phyloP scores from a whole-genome alignment of 2,888 invertebrate genomes.

The Drosophila anceps region DNA sequence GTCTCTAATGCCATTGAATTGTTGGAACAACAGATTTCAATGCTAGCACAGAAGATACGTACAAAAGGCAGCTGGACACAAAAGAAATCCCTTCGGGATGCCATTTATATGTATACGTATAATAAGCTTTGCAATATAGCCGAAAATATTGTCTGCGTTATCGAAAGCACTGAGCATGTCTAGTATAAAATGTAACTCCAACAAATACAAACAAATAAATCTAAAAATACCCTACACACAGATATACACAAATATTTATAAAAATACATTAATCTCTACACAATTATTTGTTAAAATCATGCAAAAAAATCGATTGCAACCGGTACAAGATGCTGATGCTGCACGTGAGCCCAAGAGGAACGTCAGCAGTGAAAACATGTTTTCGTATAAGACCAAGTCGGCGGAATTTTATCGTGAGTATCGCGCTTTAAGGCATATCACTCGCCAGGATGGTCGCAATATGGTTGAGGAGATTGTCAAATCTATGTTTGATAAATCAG shows the following conservation, averaged over 20 bases:
- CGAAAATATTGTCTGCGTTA: slow-evolving; percentile 78
- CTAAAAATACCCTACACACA: not conserved
- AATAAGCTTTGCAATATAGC: slow-evolving; percentile 63
- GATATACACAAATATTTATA: not conserved
- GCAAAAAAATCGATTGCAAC: not conserved
- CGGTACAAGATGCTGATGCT: no score
- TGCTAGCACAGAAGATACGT: slow-evolving; percentile 42
- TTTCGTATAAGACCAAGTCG: slow-evolving; percentile 13
- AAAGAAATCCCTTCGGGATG: slow-evolving; percentile 58
- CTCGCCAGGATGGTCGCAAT: slow-evolving; percentile 14
- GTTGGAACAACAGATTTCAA: slow-evolving; percentile 61
- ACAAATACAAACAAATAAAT: not conserved
- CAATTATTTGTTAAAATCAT: not conserved
- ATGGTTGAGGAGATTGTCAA: slow-evolving; percentile 43
- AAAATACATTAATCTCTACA: not conserved
- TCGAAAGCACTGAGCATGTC: slow-evolving; percentile 65
- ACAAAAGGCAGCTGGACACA: slow-evolving; percentile 20
- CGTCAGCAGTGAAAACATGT: slow-evolving; percentile 17
- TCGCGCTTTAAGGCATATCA: slow-evolving; percentile 12
- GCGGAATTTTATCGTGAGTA: not conserved
- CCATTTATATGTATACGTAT: slow-evolving; percentile 72
- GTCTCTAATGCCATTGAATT: slow-evolving; percentile 63
- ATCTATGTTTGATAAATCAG: slow-evolving; percentile 28
- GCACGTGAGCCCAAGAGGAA: not conserved
- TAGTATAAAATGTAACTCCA: slow-evolving; percentile 23